phyloP scores from a whole-genome alignment of 2,113 vertebrate species.

The Peromyscus maniculatus region DNA sequence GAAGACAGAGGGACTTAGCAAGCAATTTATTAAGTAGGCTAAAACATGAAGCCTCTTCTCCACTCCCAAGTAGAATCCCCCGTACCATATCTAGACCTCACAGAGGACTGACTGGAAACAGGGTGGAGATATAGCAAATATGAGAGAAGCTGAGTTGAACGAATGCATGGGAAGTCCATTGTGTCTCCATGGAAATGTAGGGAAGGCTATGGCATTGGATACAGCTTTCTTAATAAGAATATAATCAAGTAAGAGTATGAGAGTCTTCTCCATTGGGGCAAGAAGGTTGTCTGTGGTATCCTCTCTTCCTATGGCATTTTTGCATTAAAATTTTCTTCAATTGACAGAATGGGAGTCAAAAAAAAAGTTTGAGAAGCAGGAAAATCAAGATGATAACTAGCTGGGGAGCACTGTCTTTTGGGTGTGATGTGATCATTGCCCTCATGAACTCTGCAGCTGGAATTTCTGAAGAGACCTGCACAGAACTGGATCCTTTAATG shows the following conservation, averaged over 20 bases:
- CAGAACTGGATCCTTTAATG: background rate
- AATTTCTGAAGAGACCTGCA: background rate
- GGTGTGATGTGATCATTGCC: background rate
- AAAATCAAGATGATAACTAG: conserved; percentile 4
- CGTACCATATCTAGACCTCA: background rate
- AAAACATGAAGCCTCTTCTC: background rate
- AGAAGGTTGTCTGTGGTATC: background rate
- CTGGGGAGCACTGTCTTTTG: background rate
- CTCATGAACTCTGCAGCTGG: background rate
- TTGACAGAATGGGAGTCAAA: background rate
- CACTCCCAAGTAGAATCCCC: background rate
- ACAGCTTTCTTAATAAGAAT: background rate
- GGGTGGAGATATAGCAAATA: background rate
- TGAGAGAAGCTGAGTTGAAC: background rate
- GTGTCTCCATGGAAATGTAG: background rate
- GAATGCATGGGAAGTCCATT: background rate
- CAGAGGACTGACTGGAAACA: background rate
- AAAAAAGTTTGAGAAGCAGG: background rate
- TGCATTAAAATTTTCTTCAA: background rate
- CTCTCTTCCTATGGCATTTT: background rate
- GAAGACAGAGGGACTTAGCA: background rate
- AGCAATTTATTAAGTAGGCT: background rate
- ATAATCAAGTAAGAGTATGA: background rate
- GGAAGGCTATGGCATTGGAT: background rate
- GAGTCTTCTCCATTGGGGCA: conserved; percentile 9